Conservation (phyloP, 2,888 invertebrate genomes). For the Hybos culiciformis region DNA sequence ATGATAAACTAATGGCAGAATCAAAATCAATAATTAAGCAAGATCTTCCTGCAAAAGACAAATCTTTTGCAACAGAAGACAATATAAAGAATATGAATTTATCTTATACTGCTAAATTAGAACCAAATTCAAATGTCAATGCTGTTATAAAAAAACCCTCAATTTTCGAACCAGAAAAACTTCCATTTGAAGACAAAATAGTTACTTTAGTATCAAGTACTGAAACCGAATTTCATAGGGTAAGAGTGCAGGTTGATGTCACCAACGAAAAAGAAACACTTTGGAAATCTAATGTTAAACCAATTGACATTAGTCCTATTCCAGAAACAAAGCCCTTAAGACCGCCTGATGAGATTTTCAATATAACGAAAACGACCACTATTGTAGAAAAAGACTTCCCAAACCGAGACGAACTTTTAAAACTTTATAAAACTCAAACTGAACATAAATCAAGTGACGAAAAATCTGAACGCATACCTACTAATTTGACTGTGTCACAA, state of each 20-base stretch:
- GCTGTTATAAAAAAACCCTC: neutral
- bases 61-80: constrained; percentile 14
- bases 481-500: no score
- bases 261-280: constrained; percentile 6
- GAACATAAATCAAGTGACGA: no score
- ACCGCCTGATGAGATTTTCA: neutral
- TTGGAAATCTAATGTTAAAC: constrained; percentile 2
- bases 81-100: neutral
- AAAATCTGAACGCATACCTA: no score
- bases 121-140: no score
- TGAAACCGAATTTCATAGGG: constrained; percentile 4
- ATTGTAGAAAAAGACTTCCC: constrained; percentile 2
- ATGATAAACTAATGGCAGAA: neutral
- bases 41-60: constrained; percentile 13
- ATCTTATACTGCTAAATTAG: neutral
- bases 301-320: neutral
- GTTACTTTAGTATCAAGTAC: constrained; percentile 7
- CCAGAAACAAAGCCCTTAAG: neutral
- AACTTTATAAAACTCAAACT: constrained; percentile 1
- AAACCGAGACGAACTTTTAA: neutral
- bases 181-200: constrained; percentile 2
- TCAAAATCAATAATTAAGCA: neutral
- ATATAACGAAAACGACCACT: constrained; percentile 2
- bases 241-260: constrained; percentile 3
- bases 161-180: neutral